Evolutionary conservation across 2,113 vertebrate genomes (phyloP), one percentile per base, ranked within the genome.

Genomic region (Marmota monax): DNA sequence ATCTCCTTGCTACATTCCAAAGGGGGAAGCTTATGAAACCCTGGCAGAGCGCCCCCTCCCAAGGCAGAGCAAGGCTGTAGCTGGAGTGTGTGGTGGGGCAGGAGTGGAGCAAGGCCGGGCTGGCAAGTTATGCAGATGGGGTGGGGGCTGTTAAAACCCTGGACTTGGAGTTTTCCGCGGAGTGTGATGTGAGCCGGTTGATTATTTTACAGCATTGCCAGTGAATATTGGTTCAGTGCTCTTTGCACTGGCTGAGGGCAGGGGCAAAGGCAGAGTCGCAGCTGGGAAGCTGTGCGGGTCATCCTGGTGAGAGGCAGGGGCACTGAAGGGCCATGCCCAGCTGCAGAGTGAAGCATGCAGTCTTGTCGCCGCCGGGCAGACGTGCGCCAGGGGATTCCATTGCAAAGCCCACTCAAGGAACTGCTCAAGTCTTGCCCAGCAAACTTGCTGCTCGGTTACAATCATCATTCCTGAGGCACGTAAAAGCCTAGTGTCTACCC

Each of bases 351-450:
- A 45, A n/a, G 27, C 0, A 0, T 29, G 34, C 27, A 22, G 25
- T 42, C 74, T 34, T 5, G 1, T 0, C 32, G 45, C 1, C 14
- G 10, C 65, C 6, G 0, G 2, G 10, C 17, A 23, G 11, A 5
- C 63, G 42, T 13, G 1, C 29, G 18, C 12, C 29, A 16, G 70
- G 85, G 53, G 39, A 56, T 89, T 73, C 9, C 5, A 2, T 10
- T 32, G 84, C 70, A 48, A 17, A 89, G 7, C n/a, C 34, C 16
- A 89, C 34, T 77, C 22, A 37, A 61, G 87, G 10, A 83, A 48
- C 63, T 2, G 25, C 23, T 89, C 39, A 67, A 17, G 48, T 61
- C 53, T 87, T 32, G 1, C 10, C 7, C 7, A 11, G 32, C 58
- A 45, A 76, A 48, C 77, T 90, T 84, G 88, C 48, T 4, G 1